phyloP scores from a whole-genome alignment of 2,113 vertebrate genomes.

The Cnemophilus loriae region DNA sequence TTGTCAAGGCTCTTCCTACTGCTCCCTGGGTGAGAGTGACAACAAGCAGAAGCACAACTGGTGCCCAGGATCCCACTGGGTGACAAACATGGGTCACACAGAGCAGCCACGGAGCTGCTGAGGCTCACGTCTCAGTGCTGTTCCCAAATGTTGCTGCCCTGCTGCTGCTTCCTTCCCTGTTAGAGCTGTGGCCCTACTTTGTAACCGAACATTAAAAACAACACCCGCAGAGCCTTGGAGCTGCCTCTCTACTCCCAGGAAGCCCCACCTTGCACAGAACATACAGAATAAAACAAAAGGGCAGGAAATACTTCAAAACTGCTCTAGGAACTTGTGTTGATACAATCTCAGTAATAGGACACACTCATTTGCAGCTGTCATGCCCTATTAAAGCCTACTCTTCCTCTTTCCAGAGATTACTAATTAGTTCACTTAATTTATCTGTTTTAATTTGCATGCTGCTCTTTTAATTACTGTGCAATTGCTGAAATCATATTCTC shows the following conservation, averaged over 20 bases:
- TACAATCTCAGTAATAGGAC: not conserved
- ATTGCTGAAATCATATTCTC: not conserved
- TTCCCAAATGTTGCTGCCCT: not conserved
- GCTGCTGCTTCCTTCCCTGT: not conserved
- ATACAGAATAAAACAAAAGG: not conserved
- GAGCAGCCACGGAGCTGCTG: not conserved
- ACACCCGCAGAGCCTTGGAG: not conserved
- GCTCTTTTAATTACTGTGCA: not conserved
- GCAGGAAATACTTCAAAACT: not conserved
- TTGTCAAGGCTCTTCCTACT: not conserved
- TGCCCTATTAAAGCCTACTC: not conserved
- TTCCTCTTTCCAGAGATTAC: not conserved
- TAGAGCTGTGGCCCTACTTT: not conserved
- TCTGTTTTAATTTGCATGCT: not conserved
- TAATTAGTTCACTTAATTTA: conserved; percentile 24
- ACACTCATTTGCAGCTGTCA: not conserved
- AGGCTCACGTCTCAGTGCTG: not conserved
- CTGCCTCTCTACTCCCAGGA: not conserved
- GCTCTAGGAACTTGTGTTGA: not conserved
- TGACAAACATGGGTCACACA: not conserved
- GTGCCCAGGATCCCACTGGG: not conserved
- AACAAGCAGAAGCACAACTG: not conserved
- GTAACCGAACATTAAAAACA: not conserved
- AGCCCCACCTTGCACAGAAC: not conserved
- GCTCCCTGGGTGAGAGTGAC: not conserved